phyloP scores from a whole-genome alignment of 2,113 vertebrate genomes.

The Heteronetta atricapilla region DNA sequence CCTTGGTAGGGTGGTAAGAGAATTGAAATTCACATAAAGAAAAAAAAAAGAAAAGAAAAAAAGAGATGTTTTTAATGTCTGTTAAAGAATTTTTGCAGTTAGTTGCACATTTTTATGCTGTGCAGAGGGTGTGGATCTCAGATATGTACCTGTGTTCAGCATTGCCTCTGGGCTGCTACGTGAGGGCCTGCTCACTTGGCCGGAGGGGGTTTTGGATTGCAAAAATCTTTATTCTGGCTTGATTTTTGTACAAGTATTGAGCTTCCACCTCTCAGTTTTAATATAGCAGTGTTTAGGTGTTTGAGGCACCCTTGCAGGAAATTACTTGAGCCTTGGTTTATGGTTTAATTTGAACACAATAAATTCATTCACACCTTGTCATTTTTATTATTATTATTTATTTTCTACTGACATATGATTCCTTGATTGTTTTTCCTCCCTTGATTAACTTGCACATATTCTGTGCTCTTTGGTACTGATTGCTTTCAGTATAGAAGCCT shows the following conservation, averaged over 20 bases:
- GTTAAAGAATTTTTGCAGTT: neutral
- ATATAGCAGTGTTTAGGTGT: fast-evolving
- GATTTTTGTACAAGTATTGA: neutral
- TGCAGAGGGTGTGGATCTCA: neutral
- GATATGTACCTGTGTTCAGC: neutral
- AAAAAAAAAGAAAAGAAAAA: neutral
- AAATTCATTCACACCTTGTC: neutral
- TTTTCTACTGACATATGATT: neutral
- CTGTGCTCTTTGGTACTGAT: neutral
- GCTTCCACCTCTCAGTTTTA: fast-evolving
- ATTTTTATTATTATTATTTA: neutral
- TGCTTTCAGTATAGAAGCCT: neutral
- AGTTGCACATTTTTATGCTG: neutral
- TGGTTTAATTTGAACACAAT: neutral
- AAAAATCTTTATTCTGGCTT: neutral
- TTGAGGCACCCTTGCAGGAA: neutral
- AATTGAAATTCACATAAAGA: neutral
- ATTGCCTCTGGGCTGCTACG: neutral
- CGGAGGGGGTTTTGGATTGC: neutral
- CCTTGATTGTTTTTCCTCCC: neutral
- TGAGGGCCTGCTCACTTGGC: neutral
- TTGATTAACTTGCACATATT: neutral
- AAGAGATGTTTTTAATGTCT: neutral
- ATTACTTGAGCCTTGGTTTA: neutral
- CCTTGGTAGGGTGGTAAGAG: neutral